Evolutionary conservation across 2,113 vertebrate species (phyloP).

Genomic region (Protobothrops mucrosquamatus): DNA sequence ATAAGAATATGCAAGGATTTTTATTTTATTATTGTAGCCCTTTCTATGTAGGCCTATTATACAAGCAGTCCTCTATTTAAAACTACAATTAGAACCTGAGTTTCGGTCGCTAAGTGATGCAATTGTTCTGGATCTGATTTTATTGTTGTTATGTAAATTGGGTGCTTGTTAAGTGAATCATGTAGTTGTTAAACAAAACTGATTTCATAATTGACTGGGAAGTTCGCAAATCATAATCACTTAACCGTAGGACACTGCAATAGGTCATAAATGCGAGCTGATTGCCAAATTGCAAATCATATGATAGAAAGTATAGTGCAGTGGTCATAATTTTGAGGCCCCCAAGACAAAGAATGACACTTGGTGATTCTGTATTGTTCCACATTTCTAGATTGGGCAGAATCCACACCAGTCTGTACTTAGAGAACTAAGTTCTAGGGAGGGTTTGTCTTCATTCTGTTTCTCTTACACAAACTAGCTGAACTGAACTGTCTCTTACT

Average conservation of each 20-base stretch:
- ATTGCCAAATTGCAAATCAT: background rate
- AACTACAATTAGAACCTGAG: background rate
- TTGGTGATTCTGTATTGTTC: background rate
- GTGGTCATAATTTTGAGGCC: too few species aligned
- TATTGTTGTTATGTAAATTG: background rate
- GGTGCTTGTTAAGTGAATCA: background rate
- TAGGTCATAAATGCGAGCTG: too few species aligned
- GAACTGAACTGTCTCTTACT: too few species aligned
- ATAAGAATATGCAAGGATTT: background rate
- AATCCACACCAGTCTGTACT: too few species aligned
- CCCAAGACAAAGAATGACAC: background rate
- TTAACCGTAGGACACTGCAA: background rate
- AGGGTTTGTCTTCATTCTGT: too few species aligned
- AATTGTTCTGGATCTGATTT: background rate
- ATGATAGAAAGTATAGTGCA: background rate
- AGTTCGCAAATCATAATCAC: background rate
- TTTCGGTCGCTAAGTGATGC: background rate
- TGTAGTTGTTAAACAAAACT: background rate
- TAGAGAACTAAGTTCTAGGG: too few species aligned
- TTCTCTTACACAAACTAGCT: too few species aligned
- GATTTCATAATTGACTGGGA: background rate
- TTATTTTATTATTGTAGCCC: background rate
- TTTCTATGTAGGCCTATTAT: background rate
- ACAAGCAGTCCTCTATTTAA: background rate
- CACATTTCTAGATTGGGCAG: too few species aligned